Base-by-base conservation (phyloP, 2,113 vertebrate genomes). In the Struthio camelus region DNA sequence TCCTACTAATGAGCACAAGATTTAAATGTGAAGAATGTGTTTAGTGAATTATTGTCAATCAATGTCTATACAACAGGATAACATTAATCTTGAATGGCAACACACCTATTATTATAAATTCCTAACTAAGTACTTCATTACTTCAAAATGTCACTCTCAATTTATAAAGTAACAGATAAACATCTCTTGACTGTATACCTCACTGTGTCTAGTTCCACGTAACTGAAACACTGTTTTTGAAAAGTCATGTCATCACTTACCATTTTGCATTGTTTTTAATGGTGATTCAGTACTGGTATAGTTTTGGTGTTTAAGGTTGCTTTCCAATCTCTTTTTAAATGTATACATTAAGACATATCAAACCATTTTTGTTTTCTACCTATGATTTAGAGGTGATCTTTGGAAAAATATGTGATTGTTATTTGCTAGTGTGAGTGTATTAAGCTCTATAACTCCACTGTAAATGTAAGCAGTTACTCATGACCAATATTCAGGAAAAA, bases 91-190 rank as follows among this genome's bases (percentile, higher is more conserved):
- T 97, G 93, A 97, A 97, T 94, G 97, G 97, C 96, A 98, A 98
- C 87, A 98, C 62, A 96, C 25, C 93, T 96, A 97, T 98, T 97
- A 98, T 96, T 97, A 97, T 86, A 98, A 97, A 98, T 98, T 98
- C 97, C 94, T 98, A 95, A 95, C 89, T 97, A 98, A 97, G 96
- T 95, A 96, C 82, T 97, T 98, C 94, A 96, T 97, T 97, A 98
- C 96, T 97, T 97, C 38, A 91, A 97, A 98, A 98, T 97, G 97
- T 97, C 97, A 98, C 59, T 98, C 92, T 97, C 95, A 97, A 96
- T 97, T 97, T 97, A 97, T 1, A 97, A 89, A 98, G 96, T 97
- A 98, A 96, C 97, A 98, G 95, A 98, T 94, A 97, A 98, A 97
- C 90, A 97, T 95, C 90, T 96, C 96, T 97, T 89, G 61, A 91